Evolutionary conservation across 2,113 vertebrate genomes (phyloP), one percentile per base, ranked within the genome.

Genomic region (Aythya baeri): DNA sequence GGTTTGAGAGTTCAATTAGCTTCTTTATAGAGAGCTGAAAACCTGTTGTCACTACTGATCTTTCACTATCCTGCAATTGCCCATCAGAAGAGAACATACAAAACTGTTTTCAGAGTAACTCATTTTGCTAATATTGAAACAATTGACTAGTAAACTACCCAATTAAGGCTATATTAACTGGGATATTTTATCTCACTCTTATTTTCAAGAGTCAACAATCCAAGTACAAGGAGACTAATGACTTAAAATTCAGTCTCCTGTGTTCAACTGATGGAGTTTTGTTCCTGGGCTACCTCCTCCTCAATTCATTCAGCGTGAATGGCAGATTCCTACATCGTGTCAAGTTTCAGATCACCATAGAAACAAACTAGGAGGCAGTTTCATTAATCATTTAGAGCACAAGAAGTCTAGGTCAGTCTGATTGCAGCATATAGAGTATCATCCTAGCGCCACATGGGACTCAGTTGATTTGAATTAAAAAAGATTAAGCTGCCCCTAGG

Each of bases 331-430:
- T 99, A 98, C 97, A 98, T 98, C 98, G 98, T 99, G 98, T 99
- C 98, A 20, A 98, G 98, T 99, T 99, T 99, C 99, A 94, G 90
- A 98, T 99, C 99, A 98, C 99, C 99, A 98, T 99, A 98, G 99
- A 98, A 98, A 99, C 99, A 97, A 98, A 99, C 98, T 98, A 98
- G 98, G 98, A 99, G 99, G 99, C 99, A 99, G 99, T 99, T 99
- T 99, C 99, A 99, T 99, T 99, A 99, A 99, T 99, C 99, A 99
- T 99, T 99, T 99, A 99, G 99, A 99, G 99, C 98, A 97, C 98
- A 97, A 99, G 98, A 98, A 99, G 99, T 99, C 99, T 99, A 99
- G 99, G 99, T 99, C 99, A 99, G 99, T 99, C 99, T 99, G 99
- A 99, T 99, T 99, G 99, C 99, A 98, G 99, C 98, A 99, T 99